A percentile compares a stretch with the other conserved stretches of the same genome.
Evolutionary conservation across 2,797 vertebrate species (phyloP).

Genomic region (Enteromius paludinosus): DNA sequence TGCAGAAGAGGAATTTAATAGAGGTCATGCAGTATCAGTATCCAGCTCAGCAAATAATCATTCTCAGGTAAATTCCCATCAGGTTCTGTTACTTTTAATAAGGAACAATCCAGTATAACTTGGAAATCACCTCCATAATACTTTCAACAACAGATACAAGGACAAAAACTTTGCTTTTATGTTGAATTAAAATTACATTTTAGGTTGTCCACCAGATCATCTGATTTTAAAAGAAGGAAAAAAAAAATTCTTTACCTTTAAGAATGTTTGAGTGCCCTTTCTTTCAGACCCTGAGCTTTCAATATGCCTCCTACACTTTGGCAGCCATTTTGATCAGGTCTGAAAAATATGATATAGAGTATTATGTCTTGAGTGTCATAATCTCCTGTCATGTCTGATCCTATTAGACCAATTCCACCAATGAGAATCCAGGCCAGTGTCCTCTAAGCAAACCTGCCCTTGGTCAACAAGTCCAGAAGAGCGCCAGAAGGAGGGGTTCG

Average conservation of each 20-base stretch:
- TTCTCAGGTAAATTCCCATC: not conserved
- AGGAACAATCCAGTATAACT: not conserved
- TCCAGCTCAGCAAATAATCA: not conserved
- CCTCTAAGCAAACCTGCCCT: slow-evolving; percentile 80
- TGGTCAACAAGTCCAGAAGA: slow-evolving; percentile 51
- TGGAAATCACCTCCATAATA: not conserved
- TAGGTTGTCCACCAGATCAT: not conserved
- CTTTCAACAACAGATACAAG: not conserved
- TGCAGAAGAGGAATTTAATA: not conserved
- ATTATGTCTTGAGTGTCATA: slow-evolving; percentile 75
- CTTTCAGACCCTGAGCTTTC: slow-evolving; percentile 47
- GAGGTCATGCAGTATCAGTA: not conserved
- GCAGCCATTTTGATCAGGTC: slow-evolving; percentile 76
- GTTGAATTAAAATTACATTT: not conserved
- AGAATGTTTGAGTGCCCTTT: slow-evolving; percentile 44
- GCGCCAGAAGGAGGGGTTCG: slow-evolving; percentile 31
- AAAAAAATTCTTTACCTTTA: slow-evolving; percentile 47
- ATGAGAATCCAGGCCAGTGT: slow-evolving; percentile 81
- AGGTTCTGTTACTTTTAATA: not conserved
- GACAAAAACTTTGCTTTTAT: not conserved
- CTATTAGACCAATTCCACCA: slow-evolving; percentile 81
- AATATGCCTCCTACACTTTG: slow-evolving; percentile 72
- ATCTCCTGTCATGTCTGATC: slow-evolving; percentile 77
- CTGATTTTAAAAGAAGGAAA: not conserved
- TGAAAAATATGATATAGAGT: slow-evolving; percentile 57